These are phyloP conservation scores for Dicerorhinus sumatrensis DNA, from an alignment of 2,113 vertebrate genomes.

Conservation along the genomic window DNA sequence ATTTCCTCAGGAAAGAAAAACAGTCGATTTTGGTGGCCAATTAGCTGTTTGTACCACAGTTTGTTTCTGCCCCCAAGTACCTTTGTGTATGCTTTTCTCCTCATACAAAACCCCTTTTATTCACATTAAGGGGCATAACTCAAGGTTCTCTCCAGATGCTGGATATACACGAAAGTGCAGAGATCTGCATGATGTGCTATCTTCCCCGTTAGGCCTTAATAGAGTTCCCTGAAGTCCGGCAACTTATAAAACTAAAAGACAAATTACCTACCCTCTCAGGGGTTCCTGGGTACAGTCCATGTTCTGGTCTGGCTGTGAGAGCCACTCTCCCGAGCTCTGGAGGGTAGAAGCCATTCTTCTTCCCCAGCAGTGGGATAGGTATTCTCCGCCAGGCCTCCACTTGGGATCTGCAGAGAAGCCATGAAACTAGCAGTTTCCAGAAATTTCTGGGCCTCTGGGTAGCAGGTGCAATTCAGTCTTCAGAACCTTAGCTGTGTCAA, in stretches of 20 bases:
- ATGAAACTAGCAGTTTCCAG: not conserved
- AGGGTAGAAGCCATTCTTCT: too few species aligned
- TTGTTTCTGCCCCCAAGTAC: not conserved
- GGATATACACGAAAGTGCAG: accelerated
- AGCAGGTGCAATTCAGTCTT: not conserved
- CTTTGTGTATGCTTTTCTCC: too few species aligned
- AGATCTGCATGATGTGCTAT: accelerated
- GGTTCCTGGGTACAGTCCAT: not conserved
- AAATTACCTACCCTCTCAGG: not conserved
- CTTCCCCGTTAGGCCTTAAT: accelerated
- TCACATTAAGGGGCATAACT: not conserved
- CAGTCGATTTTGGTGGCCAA: not conserved
- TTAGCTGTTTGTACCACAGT: not conserved
- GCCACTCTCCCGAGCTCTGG: not conserved
- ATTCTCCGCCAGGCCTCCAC: not conserved
- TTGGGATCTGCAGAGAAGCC: not conserved
- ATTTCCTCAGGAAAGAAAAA: not conserved
- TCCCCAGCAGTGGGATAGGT: not conserved
- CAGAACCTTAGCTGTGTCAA: accelerated
- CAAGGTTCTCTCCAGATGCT: not conserved
- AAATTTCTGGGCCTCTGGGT: not conserved
- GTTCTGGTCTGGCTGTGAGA: not conserved
- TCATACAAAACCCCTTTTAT: not conserved
- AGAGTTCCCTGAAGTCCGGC: not conserved
- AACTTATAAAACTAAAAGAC: too few species aligned